phyloP scores from a whole-genome alignment of 1,140 invertebrate genomes.

The Mycetomoellerius zeteki region DNA sequence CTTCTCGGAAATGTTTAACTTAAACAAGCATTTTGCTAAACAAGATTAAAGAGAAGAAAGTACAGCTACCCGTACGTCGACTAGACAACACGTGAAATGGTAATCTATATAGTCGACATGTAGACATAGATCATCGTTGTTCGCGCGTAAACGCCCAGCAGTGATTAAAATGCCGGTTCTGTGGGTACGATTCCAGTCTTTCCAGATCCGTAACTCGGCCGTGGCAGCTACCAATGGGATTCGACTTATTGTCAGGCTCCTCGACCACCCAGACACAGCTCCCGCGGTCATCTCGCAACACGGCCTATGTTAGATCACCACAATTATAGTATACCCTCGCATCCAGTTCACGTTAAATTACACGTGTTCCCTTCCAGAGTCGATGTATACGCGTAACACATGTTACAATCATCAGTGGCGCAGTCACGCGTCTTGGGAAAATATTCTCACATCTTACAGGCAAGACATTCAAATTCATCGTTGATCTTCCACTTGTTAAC shows the following conservation, averaged over 20 bases:
- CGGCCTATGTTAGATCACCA: conserved; percentile 47
- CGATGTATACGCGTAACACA: not conserved
- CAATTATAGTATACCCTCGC: conserved; percentile 65
- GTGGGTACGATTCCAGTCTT: not conserved
- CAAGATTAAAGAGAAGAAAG: not conserved
- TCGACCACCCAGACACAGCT: conserved; percentile 74
- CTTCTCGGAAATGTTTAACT: conserved; percentile 16
- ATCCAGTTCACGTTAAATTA: conserved; percentile 67
- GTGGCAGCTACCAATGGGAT: conserved; percentile 5
- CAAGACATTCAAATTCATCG: not conserved
- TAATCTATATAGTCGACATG: not conserved
- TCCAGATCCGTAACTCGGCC: conserved; percentile 14
- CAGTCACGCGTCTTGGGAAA: conserved; percentile 2
- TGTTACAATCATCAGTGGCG: not conserved
- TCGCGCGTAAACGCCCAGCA: conserved; percentile 45
- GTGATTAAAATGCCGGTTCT: conserved; percentile 50
- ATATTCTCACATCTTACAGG: not conserved
- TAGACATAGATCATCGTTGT: conserved; percentile 31
- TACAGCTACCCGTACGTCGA: not conserved
- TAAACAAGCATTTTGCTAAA: not conserved
- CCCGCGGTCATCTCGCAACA: conserved; percentile 58
- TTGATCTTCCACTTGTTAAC: not conserved
- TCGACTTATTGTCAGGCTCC: conserved; percentile 48
- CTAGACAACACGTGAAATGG: conserved; percentile 24
- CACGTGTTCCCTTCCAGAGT: not conserved